Percentiles rank a stretch among this genome's conserved stretches.
These are phyloP conservation scores for Pollicipes pollicipes DNA, from an alignment of 1,140 invertebrate species.

Conservation along the genomic window DNA sequence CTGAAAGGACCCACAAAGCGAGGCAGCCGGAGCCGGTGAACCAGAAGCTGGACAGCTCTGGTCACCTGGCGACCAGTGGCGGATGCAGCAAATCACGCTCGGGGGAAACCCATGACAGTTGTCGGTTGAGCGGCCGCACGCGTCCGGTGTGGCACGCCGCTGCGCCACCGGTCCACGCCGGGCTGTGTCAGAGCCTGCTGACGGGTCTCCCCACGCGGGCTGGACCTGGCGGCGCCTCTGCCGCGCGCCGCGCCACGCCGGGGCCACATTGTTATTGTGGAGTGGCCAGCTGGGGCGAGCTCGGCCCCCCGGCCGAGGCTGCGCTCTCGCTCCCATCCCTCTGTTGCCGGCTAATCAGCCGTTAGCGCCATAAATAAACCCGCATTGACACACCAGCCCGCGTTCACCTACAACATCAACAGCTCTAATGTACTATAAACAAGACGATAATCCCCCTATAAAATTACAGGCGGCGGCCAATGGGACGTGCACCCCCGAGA, in stretches of 20 bases:
- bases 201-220: too few species aligned
- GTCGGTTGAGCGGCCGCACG: too few species aligned
- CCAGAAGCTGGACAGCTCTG: neutral
- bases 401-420: neutral
- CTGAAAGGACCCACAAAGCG: neutral
- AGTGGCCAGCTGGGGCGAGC: neutral
- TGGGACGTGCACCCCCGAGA: neutral
- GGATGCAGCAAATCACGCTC: too few species aligned
- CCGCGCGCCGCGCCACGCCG: too few species aligned
- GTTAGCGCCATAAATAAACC: neutral
- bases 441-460: slow-evolving; percentile 1
- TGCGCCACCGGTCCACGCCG: too few species aligned
- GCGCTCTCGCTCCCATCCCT: neutral
- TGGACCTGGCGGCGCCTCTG: too few species aligned
- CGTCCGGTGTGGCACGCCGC: too few species aligned
- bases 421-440: neutral
- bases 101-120: too few species aligned
- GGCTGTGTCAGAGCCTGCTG: too few species aligned
- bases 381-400: neutral
- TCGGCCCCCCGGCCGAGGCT: too few species aligned
- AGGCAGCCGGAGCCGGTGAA: neutral
- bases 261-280: neutral
- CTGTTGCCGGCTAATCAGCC: neutral
- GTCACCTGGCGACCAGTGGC: neutral
- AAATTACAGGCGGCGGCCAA: neutral